Evolutionary conservation across 2,113 vertebrate genomes (phyloP).

Genomic region (Cervus canadensis): DNA sequence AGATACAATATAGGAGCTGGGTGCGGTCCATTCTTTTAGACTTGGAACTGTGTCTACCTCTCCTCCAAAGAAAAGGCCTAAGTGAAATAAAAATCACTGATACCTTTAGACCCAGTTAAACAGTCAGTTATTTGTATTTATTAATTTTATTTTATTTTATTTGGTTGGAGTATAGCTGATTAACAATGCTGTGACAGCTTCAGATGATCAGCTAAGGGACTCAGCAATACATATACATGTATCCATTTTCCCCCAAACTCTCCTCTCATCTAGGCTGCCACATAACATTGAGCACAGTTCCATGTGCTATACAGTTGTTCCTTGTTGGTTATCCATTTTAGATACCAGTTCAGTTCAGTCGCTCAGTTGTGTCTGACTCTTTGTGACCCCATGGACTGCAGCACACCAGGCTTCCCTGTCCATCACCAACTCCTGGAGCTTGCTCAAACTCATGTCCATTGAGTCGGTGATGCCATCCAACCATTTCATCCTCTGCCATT

Average conservation of each 20-base stretch:
- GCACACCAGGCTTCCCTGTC: neutral
- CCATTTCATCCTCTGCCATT: neutral
- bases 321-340: neutral
- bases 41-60: neutral
- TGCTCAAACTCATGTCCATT: neutral
- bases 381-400: neutral
- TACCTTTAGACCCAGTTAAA: neutral
- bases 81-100: neutral
- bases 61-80: neutral
- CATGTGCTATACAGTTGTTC: neutral
- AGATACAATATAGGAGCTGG: neutral
- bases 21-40: neutral
- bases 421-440: neutral
- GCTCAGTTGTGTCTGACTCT: neutral
- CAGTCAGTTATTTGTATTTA: neutral
- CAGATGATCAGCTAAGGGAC: neutral
- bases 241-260: neutral
- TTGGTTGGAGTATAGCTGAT: neutral
- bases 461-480: neutral
- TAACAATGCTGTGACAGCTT: neutral
- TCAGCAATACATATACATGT: neutral
- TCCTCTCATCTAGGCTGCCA: neutral
- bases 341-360: neutral
- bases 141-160: neutral
- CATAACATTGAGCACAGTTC: neutral